A percentile compares a stretch with the other conserved stretches of the same genome.
These are phyloP conservation scores for Metellina segmentata DNA, from an alignment of 2,888 invertebrate species.

Conservation along the genomic window DNA sequence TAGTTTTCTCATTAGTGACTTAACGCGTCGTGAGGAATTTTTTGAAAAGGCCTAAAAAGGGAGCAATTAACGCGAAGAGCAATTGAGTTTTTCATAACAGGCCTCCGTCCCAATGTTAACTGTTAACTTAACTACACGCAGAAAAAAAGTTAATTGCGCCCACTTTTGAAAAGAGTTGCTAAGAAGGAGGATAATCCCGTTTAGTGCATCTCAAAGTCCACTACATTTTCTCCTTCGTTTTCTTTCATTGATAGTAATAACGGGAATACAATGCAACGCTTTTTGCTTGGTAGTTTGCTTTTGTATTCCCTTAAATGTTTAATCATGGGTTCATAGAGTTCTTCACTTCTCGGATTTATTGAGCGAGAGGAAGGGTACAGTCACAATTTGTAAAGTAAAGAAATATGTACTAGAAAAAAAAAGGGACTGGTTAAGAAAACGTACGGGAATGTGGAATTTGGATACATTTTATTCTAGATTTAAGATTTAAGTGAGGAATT, in stretches of 20 bases:
- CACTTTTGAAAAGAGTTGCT: conserved; percentile 34
- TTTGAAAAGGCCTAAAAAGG: conserved; percentile 16
- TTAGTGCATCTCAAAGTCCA: conserved; percentile 9
- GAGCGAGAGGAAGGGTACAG: too few species aligned
- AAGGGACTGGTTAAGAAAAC: too few species aligned
- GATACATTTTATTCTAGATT: too few species aligned
- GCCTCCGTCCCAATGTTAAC: neutral
- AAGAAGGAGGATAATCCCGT: conserved; percentile 38
- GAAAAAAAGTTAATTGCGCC: conserved; percentile 38
- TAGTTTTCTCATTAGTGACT: conserved; percentile 50
- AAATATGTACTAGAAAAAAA: too few species aligned
- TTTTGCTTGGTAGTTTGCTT: neutral
- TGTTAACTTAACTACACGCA: neutral
- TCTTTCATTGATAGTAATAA: conserved; percentile 34
- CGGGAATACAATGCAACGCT: neutral
- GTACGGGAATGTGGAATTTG: too few species aligned
- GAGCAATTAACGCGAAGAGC: conserved; percentile 48
- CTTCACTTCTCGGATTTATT: too few species aligned
- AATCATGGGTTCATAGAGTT: neutral
- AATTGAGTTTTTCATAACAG: conserved; percentile 49
- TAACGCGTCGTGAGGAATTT: conserved; percentile 27
- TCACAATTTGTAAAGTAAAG: too few species aligned
- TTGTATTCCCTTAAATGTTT: neutral
- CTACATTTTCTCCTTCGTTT: conserved; percentile 27
- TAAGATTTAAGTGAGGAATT: too few species aligned